phyloP scores from a whole-genome alignment of 2,113 vertebrate species.

The Zosterops hypoxanthus region DNA sequence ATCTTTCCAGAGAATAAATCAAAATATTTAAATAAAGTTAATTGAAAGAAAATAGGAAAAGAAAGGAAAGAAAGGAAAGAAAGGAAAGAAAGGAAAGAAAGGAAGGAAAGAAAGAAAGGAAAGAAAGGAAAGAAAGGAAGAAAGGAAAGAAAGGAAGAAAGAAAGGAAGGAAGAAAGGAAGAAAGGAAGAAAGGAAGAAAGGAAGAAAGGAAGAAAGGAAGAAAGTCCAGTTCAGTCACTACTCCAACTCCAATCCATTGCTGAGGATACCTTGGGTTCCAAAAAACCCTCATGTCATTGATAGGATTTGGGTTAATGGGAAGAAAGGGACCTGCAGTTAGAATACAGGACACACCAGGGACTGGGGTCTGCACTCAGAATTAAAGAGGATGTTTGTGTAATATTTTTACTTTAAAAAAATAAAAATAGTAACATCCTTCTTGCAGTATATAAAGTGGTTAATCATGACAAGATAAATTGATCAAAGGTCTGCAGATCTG shows the following conservation, averaged over 20 bases:
- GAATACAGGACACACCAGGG: background rate
- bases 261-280: background rate
- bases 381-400: slow-evolving; percentile 15
- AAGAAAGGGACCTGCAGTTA: background rate
- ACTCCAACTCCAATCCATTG: background rate
- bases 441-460: slow-evolving; percentile 61
- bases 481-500: slow-evolving; percentile 72
- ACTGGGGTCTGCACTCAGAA: background rate
- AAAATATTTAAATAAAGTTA: background rate
- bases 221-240: background rate
- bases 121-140: too few relatives aligned
- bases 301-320: background rate
- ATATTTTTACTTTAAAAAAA: slow-evolving; percentile 4
- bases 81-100: too few relatives aligned
- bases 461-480: slow-evolving; percentile 73
- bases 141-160: background rate
- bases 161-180: background rate
- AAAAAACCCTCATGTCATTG: background rate
- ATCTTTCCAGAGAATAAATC: background rate
- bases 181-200: background rate
- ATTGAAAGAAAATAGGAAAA: background rate
- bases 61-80: too few relatives aligned
- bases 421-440: background rate
- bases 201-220: background rate
- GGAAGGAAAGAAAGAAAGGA: too few relatives aligned